Base-by-base conservation (phyloP, 2,113 vertebrate species). In the Aegithalos caudatus region DNA sequence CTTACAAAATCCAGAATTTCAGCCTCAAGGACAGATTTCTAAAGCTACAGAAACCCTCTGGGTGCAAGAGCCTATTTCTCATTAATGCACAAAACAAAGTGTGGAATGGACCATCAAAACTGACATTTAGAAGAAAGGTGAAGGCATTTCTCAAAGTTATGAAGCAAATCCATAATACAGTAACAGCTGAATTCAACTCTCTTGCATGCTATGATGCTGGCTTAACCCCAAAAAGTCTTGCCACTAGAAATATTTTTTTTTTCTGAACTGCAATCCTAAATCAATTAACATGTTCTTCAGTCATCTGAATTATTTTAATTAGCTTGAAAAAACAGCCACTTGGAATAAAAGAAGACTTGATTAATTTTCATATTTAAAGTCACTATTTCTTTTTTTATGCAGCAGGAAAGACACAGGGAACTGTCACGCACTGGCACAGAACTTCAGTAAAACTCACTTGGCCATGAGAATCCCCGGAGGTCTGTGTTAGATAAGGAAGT, bases 251-350 rank as follows among this genome's bases (percentile, higher is more conserved):
- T 29, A 31, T 2, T 8, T 33, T 45, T 37, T 86, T 88, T 89
- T 83, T 90, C 70, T 94, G 13, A 94, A 83, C 47, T 37, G n/a
- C 40, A 93, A 70, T 90, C 67, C 44, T n/a, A 85, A 81, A 1
- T 74, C 81, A 86, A 90, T 92, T 93, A 90, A 93, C 83, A 90
- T 50, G 25, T 64, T 95, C 80, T 86, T 80, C 85, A 93, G 56
- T 81, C 56, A 86, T 66, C 16, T 86, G 67, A 95, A 94, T 92
- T 73, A 92, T 70, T 95, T 97, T 90, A 92, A 96, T 93, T 92
- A 94, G 94, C 50, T 93, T 54, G 81, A 83, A 70, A 97, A 92
- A 95, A 86, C 38, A 88, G 67, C 42, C 76, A 90, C 71, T 94
- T 88, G 44, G 58, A 83, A 31, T 71, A 93, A 96, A 93, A 97